Conservation (phyloP, 1,140 invertebrate species). For the Heliconius eleuchia region DNA sequence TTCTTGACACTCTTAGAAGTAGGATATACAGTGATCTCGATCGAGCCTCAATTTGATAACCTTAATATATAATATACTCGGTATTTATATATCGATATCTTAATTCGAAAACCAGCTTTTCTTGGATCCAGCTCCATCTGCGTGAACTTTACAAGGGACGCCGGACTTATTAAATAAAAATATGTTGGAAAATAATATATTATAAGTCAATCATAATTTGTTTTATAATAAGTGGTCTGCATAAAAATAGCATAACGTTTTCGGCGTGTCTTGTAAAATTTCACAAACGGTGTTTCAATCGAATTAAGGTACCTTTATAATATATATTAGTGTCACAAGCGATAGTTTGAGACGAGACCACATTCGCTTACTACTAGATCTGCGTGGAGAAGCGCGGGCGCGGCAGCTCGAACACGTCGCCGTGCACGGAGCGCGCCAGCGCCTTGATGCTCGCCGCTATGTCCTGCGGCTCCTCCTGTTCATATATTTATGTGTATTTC, state of each 20-base stretch:
- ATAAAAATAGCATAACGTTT: no score
- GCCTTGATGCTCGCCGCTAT: slow-evolving; percentile 94
- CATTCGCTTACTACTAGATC: slow-evolving; percentile 81
- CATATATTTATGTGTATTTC: not conserved
- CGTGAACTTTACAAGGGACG: no score
- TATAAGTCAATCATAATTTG: not conserved
- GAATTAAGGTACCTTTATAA: no score
- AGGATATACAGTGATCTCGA: not conserved
- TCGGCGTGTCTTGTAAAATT: no score
- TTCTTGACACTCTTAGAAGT: slow-evolving; percentile 17
- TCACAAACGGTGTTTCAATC: no score
- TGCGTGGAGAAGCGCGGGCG: slow-evolving; percentile 90
- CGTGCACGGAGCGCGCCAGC: slow-evolving; percentile 91
- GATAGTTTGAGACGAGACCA: not conserved
- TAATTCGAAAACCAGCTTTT: no score
- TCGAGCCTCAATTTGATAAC: not conserved
- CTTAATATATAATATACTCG: not conserved
- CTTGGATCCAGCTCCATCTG: no score
- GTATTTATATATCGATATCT: no score
- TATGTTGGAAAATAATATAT: no score
- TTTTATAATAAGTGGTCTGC: no score
- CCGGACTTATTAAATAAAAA: no score
- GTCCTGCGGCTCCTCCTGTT: slow-evolving; percentile 80
- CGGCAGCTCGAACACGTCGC: slow-evolving; percentile 92
- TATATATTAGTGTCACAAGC: no score